phyloP scores from a whole-genome alignment of 2,113 vertebrate species.

The Asarcornis scutulata region DNA sequence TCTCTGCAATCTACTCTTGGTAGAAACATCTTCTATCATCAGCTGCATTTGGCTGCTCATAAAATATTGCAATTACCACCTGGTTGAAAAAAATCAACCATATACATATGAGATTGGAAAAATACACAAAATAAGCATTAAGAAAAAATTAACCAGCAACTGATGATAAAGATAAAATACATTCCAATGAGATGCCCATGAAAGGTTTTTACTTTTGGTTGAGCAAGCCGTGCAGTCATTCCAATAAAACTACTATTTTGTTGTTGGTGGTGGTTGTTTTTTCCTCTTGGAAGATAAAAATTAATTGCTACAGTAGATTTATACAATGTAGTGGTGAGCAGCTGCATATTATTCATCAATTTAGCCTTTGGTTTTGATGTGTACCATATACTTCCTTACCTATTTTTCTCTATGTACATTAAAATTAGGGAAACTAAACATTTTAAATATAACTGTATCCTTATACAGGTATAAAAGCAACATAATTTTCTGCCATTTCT shows the following conservation, averaged over 20 bases:
- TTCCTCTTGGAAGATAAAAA: not conserved
- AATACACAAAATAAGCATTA: accelerated
- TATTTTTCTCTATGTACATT: not conserved
- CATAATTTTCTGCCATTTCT: not conserved
- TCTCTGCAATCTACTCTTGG: not conserved
- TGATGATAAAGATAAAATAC: not conserved
- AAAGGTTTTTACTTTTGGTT: not conserved
- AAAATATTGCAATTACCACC: not conserved
- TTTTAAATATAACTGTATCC: not conserved
- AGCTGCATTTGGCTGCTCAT: not conserved
- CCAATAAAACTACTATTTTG: not conserved
- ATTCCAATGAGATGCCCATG: not conserved
- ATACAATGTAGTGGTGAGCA: not conserved
- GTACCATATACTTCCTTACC: not conserved
- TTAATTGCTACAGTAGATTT: not conserved
- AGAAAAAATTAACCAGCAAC: not conserved
- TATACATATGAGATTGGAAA: not conserved
- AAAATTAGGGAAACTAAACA: not conserved
- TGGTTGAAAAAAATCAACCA: not conserved
- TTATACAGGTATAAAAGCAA: not conserved
- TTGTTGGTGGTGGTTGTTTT: not conserved
- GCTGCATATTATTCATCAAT: not conserved
- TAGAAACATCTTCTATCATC: not conserved
- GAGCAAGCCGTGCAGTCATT: not conserved
- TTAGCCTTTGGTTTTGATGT: not conserved